These are phyloP conservation scores for Syrmaticus mikado DNA, from an alignment of 2,113 vertebrate species.

Conservation along the genomic window DNA sequence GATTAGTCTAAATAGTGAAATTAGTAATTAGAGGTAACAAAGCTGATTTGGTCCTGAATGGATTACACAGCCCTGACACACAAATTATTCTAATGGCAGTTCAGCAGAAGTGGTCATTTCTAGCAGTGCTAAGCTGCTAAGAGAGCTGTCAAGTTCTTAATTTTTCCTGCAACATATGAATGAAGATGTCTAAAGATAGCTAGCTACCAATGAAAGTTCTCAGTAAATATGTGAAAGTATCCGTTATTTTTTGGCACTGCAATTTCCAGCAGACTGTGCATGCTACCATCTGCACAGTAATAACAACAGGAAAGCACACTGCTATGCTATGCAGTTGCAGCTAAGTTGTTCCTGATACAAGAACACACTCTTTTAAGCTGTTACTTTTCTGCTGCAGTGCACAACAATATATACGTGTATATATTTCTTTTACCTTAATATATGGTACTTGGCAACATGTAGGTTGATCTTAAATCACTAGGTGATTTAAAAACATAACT, in stretches of 20 bases:
- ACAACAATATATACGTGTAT: constrained; percentile 35
- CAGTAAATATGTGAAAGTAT: constrained; percentile 40
- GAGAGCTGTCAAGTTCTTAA: neutral
- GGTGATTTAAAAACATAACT: constrained; percentile 57
- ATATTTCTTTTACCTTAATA: constrained; percentile 49
- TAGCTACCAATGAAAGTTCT: constrained; percentile 19
- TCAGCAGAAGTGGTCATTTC: neutral
- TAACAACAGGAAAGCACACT: neutral
- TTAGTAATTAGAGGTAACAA: neutral
- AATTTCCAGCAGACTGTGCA: constrained; percentile 13
- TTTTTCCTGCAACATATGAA: neutral
- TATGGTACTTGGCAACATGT: constrained; percentile 28
- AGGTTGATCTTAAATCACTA: neutral
- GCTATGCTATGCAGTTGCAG: constrained; percentile 1
- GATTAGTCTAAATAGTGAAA: neutral
- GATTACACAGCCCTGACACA: neutral
- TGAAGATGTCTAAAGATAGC: neutral
- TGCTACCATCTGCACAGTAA: constrained; percentile 28
- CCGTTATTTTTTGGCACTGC: constrained; percentile 22
- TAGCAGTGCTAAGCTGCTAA: neutral
- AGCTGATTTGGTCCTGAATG: neutral
- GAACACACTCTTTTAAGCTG: constrained; percentile 41
- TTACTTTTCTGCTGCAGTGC: constrained; percentile 50
- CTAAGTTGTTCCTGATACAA: constrained; percentile 29
- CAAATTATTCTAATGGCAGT: neutral